Base-by-base conservation (phyloP, 2,113 vertebrate genomes). In the Aramus guarauna region DNA sequence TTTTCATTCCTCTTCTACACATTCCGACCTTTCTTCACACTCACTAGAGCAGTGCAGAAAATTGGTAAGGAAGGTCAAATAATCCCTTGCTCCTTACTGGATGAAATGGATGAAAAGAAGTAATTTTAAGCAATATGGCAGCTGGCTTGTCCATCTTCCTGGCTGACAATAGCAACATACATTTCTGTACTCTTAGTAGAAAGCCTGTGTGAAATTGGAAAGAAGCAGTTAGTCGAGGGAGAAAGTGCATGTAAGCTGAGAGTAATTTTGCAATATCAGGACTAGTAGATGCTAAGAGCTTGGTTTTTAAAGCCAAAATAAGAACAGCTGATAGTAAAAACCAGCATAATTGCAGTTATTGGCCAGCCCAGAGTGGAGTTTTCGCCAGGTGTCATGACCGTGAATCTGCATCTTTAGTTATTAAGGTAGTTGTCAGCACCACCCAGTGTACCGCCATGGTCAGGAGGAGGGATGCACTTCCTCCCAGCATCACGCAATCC, bases 71-170 rank as follows among this genome's bases (percentile, higher is more conserved):
- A 91, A 76, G 34, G 52, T 67, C 63, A 63, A 37, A 48, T 88
- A 88, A 92, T 85, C 47, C n/a, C 23, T 69, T 90, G 15, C 29
- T 90, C 30, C 15, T 91, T 88, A n/a, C 36, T 85, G 78, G 50
- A 32, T 74, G 59, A 77, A 91, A 59, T 82, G 39, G 30, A 86
- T 80, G 22, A 84, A 90, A 68, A 52, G 55, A 62, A 50, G 45
- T 68, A 58, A 23, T 88, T 90, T 82, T 60, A 58, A 66, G 58
- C 27, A 90, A 6, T 73, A 59, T 43, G 74, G 71, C 90, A 96
- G 74, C 93, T 97, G 92, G 53, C 53, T 77, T 94, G 53, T 94
- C 85, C 11, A 3, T 95, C 84, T 95, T 92, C 26, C 29, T 36
- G 53, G 21, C 45, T 96, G 39, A 90, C 89, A 91, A 85, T 63